Base-by-base conservation (phyloP, 2,113 vertebrate genomes). In the Chaetorhynchus papuensis region DNA sequence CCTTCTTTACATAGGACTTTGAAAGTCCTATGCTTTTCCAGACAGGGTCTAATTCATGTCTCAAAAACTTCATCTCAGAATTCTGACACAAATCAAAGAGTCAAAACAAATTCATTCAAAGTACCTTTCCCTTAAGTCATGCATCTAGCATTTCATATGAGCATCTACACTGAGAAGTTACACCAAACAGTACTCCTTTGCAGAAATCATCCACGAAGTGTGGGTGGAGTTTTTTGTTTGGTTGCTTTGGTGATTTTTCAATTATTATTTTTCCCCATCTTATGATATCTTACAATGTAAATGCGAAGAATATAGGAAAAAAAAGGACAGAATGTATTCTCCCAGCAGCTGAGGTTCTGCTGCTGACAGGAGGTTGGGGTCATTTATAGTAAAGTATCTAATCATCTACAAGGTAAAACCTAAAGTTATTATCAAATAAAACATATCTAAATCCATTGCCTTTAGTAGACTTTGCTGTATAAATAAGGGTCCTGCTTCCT, bases 361-460 rank as follows among this genome's bases (percentile, higher is more conserved):
- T 50, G 33, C 15, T 83, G 15, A 44, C 37, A 47, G 16, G 30
- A 22, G 0, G 0, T 14, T 89, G 6, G 0, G 13, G 5, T 54
- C 3, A 70, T 57, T 90, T 84, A 74, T 6, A 57, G 13, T 26
- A 44, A 81, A 80, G 9, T 42, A 53, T n/a, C 11, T 56, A 39
- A 52, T 49, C 64, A 76, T 64, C 12, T 69, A 10, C 4, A 39
- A 71, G 23, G 11, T 39, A 79, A 82, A 74, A 39, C 3, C 2
- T n/a, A n/a, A 80, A 56, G 2, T 20, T n/a, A 41, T 83, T 90
- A 15, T 56, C 4, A 72, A 85, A 85, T 6, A 56, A 76, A 85
- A 24, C 1, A 13, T 33, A 28, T 52, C 33, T 49, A 52, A 83
- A 88, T 71, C 37, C 3, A 22, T 65, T 53, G 4, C 9, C 10